phyloP scores from a whole-genome alignment of 2,113 vertebrate genomes.

The Mormyrus iriodes region DNA sequence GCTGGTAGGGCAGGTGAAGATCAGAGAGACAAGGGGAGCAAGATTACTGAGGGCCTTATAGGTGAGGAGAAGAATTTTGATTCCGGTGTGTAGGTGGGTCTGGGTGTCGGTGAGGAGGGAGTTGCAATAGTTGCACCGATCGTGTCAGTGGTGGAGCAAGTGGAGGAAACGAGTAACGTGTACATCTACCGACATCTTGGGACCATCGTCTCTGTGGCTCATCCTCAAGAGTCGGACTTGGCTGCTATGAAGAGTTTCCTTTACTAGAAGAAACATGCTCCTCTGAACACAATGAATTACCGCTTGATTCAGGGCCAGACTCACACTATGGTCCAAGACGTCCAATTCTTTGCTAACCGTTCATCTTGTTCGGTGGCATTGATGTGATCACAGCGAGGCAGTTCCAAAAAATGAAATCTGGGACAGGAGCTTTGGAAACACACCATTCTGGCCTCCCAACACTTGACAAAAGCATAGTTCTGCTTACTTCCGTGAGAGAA shows the following conservation, averaged over 20 bases:
- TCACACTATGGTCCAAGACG: background rate
- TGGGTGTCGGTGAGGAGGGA: no score
- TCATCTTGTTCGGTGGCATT: background rate
- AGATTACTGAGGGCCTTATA: background rate
- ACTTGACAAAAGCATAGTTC: slow-evolving; percentile 20
- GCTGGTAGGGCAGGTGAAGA: background rate
- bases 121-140: no score
- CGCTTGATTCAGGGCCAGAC: background rate
- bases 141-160: background rate
- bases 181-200: background rate
- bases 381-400: background rate
- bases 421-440: background rate
- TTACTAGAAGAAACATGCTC: background rate
- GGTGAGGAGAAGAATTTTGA: background rate
- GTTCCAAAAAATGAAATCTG: background rate
- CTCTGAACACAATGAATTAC: background rate
- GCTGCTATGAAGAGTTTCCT: no score
- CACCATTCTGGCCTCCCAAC: background rate
- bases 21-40: background rate
- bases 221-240: background rate
- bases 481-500: slow-evolving; percentile 34
- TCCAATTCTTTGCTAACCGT: background rate
- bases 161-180: background rate
- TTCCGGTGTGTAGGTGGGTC: background rate
- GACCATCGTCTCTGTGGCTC: background rate